Evolutionary conservation across 2,797 vertebrate species (phyloP).

Genomic region (Peromyscus nudipes): DNA sequence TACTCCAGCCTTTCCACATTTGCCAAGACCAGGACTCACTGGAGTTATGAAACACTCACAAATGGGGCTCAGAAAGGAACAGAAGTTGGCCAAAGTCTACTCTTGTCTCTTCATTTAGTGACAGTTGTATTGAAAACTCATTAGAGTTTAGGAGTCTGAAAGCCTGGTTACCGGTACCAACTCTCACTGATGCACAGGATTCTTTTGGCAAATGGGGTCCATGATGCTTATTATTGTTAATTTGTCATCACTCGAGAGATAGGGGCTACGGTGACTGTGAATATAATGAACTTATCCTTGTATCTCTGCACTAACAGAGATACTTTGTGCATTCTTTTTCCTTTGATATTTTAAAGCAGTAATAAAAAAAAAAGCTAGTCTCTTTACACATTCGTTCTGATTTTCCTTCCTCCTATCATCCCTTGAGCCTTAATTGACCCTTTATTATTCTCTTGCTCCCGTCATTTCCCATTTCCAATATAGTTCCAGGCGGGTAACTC

Average conservation of each 20-base stretch:
- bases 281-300: background rate
- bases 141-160: background rate
- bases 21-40: rapidly evolving
- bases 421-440: constrained; percentile 78
- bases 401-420: constrained; percentile 59
- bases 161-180: background rate
- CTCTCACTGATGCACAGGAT: background rate
- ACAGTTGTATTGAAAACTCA: background rate
- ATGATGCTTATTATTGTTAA: too few species aligned
- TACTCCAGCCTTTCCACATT: background rate
- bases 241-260: background rate
- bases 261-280: background rate
- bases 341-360: background rate
- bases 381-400: constrained; percentile 16
- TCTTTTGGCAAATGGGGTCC: background rate
- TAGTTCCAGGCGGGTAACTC: constrained; percentile 76
- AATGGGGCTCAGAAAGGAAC: background rate
- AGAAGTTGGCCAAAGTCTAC: background rate
- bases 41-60: background rate
- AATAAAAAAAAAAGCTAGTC: background rate
- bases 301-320: rapidly evolving
- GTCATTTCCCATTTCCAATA: constrained; percentile 69
- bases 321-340: background rate
- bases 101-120: background rate
- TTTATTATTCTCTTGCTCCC: constrained; percentile 59